These are phyloP conservation scores for Oryzias celebensis DNA, from an alignment of 2,113 vertebrate species.

Conservation along the genomic window DNA sequence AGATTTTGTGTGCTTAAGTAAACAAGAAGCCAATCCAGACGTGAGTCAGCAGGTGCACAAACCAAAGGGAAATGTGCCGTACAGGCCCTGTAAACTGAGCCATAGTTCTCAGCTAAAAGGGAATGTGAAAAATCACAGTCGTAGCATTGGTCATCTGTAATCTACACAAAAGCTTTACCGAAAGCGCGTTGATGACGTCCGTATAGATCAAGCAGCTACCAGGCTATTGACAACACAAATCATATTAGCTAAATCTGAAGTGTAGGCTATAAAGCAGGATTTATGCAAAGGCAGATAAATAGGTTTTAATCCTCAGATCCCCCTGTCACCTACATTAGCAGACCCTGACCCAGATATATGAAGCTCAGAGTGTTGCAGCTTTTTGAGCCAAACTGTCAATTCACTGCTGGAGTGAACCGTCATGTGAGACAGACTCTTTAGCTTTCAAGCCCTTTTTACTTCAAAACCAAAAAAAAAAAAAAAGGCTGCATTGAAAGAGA, in stretches of 20 bases:
- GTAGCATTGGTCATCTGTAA: too few species aligned
- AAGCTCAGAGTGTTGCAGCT: conserved; percentile 48
- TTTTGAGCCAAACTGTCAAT: conserved; percentile 38
- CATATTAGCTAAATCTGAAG: conserved; percentile 70
- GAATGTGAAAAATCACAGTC: too few species aligned
- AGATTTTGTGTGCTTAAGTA: conserved; percentile 12
- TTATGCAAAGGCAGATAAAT: conserved; percentile 78
- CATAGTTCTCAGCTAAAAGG: too few species aligned
- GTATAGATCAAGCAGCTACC: conserved; percentile 40
- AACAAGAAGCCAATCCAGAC: background rate
- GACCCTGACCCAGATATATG: conserved; percentile 77
- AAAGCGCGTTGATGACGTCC: conserved; percentile 17
- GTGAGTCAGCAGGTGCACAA: conserved; percentile 28
- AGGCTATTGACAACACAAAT: conserved; percentile 67
- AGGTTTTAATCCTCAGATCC: conserved; percentile 78
- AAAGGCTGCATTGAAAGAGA: conserved; percentile 65
- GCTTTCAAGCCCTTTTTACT: conserved; percentile 34
- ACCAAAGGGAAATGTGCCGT: background rate
- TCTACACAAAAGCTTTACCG: conserved; percentile 15
- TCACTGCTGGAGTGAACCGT: conserved; percentile 21
- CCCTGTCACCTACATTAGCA: conserved; percentile 78
- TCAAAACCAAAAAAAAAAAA: conserved; percentile 12
- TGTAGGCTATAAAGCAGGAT: conserved; percentile 71
- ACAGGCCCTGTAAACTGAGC: conserved; percentile 31
- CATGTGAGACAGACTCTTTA: conserved; percentile 33